Base-by-base conservation (phyloP, 2,888 invertebrate species). In the Mystacides longicornis region DNA sequence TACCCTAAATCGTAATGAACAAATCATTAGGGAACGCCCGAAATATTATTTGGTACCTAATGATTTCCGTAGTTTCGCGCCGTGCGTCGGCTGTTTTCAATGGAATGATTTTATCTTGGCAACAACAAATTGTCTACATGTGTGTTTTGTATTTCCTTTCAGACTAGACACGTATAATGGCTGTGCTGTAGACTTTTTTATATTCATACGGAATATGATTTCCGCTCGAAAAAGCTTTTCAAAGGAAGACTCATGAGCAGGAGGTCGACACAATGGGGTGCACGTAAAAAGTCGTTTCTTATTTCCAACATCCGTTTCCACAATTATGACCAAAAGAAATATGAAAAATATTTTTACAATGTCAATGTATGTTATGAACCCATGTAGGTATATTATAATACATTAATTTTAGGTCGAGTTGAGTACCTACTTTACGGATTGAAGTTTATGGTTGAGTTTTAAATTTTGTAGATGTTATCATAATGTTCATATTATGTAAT, bases 241-340 rank as follows among this genome's bases (percentile, higher is more conserved):
- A 48, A 48, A 23, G 22, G 23, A 48, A 23, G 48, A 23, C 14
- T 23, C 48, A n/a, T n/a, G 16, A 18, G 21, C 7, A 5, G 43
- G 43, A n/a, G n/a, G n/a, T n/a, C 18, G 46, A 19, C 46, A 21
- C 5, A 19, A 20, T 21, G 46, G 21, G 31, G 9, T 46, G 9
- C 20, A 3, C 20, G 18, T 46, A 9, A 52, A 52, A 53, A 48
- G 53, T 53, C 53, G 49, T 21, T 48, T 49, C 37, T 53, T 53
- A 42, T 53, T 53, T 53, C 48, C 53, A 49, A 19, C 20, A 20
- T 52, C 20, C 31, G n/a, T 14, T 16, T 37, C 16, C 37, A 37
- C 14, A 37, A n/a, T 37, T 14, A 37, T 37, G 37, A 16, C 3
- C 37, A 37, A 14, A 14, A 14, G 3, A 37, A 4, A 37, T 37